Base-by-base conservation (phyloP, 2,113 vertebrate species). In the Laticauda colubrina region DNA sequence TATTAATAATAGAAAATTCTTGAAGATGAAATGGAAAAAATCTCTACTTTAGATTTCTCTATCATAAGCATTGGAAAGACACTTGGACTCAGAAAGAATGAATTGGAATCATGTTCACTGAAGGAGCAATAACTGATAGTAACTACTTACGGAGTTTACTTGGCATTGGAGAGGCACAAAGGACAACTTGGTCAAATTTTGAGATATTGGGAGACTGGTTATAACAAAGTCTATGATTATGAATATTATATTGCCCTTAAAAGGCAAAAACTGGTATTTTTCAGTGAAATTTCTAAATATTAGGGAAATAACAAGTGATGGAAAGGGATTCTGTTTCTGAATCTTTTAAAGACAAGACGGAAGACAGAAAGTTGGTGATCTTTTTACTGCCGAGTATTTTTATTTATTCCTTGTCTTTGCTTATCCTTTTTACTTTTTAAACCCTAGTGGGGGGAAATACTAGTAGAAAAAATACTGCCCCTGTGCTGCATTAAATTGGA, bases 401-500 rank as follows among this genome's bases (percentile, higher is more conserved):
- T 95, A 94, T 95, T 95, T 93, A 85, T 95, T 96, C 93, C 93
- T 94, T 95, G 0, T 0, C 90, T 96, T 96, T 89, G 88, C 95
- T 96, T 94, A 95, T 94, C 94, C 39, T 89, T 97, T 97, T 95
- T 94, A 92, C 4, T 15, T 53, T 92, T 26, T 95, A 93, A 96
- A 95, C 95, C 94, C 92, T 95, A 92, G 81, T 87, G 91, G 88
- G 87, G 93, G 64, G 5, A 54, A 14, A n/a, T 54, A 94, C 2
- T 92, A 92, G 95, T 95, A 95, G 7, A 10, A 61, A 96, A 96
- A 81, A 81, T 20, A 94, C 57, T 94, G 81, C 81, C 93, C 93
- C 95, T 89, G 75, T 94, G 94, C 95, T 96, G 95, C 90, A 93
- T 96, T 97, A 96, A 96, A 94, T 89, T 92, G 94, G 91, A 94